Evolutionary conservation across 2,113 vertebrate species (phyloP), one percentile per base, ranked within the genome.

Genomic region (Stercorarius parasiticus): DNA sequence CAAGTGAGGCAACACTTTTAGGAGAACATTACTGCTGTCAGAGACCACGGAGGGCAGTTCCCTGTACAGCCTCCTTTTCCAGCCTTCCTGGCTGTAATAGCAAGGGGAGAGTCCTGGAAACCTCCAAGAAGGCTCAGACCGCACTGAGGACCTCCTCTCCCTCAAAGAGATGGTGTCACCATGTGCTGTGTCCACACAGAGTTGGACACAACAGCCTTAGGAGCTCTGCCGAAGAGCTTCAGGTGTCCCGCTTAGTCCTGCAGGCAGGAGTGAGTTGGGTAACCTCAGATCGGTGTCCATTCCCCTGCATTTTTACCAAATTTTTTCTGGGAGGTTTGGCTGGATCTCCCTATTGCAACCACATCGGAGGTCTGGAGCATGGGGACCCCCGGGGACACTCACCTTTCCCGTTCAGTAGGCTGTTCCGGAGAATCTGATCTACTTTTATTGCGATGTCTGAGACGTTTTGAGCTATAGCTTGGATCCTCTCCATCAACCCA

Each of bases 401-500:
- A 99, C 99, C 98, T 98, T 98, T 98, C 96, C 97, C 98, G 4
- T 96, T 98, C 55, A 98, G 97, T 79, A 99, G 98, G 96, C 98
- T 99, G 96, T 98, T 99, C 73, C 99, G 98, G 25, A 99, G 98
- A 94, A 99, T 99, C 98, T 99, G 99, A 97, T 99, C 99, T 94
- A 99, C 98, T 93, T 99, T 99, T 79, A 98, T 95, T 1, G 99
- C 99, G 9, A 99, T 99, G 96, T 99, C 99, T 0, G 99, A 99
- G 95, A 99, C 99, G 19, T 99, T 99, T 97, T 99, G 99, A 74
- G 99, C 99, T 34, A 99, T 99, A 91, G 99, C 99, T 97, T 99
- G 99, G 98, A 99, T 99, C 92, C 98, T 98, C 97, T 99, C 99
- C 98, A 99, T 98, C 55, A 99, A 93, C 29, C 98, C 98, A 0